These are phyloP conservation scores for Brachypodius melanocephalos DNA, from an alignment of 2,113 vertebrate genomes.

Conservation along the genomic window DNA sequence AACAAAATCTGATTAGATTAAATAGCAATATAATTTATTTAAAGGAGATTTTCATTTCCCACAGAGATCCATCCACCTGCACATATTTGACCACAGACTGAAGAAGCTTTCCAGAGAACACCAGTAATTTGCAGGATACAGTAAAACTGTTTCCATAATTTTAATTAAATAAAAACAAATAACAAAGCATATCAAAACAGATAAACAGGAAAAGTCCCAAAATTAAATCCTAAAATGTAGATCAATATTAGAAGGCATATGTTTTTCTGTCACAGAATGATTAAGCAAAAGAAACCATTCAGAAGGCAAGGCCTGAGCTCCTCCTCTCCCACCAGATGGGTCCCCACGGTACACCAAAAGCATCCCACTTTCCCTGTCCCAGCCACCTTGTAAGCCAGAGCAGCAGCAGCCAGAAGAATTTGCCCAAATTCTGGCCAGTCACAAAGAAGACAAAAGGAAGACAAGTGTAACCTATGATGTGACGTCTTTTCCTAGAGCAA, in stretches of 20 bases:
- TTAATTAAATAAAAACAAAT: neutral
- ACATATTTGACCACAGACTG: neutral
- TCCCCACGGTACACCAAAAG: neutral
- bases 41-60: neutral
- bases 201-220: neutral
- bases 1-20: neutral
- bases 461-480: neutral
- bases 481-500: neutral
- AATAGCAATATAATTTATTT: neutral
- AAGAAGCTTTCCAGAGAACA: neutral
- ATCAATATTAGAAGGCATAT: neutral
- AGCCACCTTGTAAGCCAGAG: neutral
- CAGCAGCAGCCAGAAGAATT: neutral
- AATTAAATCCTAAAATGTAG: neutral
- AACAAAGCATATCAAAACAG: neutral
- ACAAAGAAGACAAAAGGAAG: neutral
- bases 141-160: neutral
- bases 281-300: neutral
- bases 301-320: neutral
- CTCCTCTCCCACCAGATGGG: neutral
- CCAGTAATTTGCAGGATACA: neutral
- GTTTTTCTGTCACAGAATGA: neutral
- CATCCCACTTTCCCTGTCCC: neutral
- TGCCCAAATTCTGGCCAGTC: neutral
- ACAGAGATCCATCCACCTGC: neutral